Percentiles rank a stretch among this genome's conserved stretches.
phyloP scores from a whole-genome alignment of 2,797 vertebrate genomes.

The Vireo griseus region DNA sequence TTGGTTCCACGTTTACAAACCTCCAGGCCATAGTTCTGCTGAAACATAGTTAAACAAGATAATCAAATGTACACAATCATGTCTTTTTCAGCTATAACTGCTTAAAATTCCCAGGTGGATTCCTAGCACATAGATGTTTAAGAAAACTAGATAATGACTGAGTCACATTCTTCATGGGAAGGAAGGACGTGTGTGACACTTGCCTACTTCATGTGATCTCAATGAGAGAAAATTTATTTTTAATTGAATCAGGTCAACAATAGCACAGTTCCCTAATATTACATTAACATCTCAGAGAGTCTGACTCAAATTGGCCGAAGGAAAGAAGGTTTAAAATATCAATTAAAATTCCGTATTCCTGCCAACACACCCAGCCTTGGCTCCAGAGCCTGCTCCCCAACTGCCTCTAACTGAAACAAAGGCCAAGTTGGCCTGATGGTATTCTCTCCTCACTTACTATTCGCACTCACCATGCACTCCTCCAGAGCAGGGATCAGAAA shows the following conservation, averaged over 20 bases:
- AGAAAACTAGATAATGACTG: background rate
- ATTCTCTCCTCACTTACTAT: background rate
- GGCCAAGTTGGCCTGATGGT: background rate
- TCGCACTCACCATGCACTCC: background rate
- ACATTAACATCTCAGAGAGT: constrained; percentile 8
- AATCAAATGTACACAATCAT: background rate
- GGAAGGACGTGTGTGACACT: background rate
- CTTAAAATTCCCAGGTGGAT: background rate
- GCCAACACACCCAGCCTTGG: constrained; percentile 34
- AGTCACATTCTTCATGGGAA: background rate
- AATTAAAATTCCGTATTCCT: constrained; percentile 48
- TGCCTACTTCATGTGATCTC: background rate
- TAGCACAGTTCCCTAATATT: constrained; percentile 5
- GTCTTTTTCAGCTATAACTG: background rate
- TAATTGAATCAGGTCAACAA: constrained; percentile 1
- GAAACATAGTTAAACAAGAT: background rate
- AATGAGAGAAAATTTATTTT: constrained; percentile 2
- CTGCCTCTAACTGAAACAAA: background rate
- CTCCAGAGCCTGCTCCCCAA: background rate
- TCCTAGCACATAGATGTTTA: background rate
- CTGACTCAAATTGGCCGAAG: constrained; percentile 6
- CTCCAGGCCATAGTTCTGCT: background rate
- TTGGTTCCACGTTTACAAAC: background rate
- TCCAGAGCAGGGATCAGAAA: constrained; percentile 12
- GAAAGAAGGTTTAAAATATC: constrained; percentile 55